Evolutionary conservation across 1,140 invertebrate genomes (phyloP).

Genomic region (Idris sp.): DNA sequence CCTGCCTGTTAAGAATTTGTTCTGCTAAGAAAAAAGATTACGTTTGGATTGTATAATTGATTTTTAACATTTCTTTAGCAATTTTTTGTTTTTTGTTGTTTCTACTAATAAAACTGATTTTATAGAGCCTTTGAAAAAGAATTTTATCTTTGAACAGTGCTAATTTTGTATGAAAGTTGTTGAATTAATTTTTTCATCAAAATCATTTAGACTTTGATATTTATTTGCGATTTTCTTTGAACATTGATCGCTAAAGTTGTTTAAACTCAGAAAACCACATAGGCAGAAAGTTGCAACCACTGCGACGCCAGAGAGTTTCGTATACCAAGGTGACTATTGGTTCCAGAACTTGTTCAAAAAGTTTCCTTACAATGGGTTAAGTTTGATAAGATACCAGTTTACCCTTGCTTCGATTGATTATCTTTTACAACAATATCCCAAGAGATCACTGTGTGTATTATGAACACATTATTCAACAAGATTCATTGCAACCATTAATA

Average conservation of each 20-base stretch:
- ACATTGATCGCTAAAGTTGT: slow-evolving; percentile 75
- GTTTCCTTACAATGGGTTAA: slow-evolving; percentile 73
- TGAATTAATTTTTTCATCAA: slow-evolving; percentile 9
- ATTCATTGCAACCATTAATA: slow-evolving; percentile 45
- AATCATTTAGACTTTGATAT: slow-evolving; percentile 50
- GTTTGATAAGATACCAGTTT: slow-evolving; percentile 77
- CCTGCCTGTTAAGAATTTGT: too few species aligned
- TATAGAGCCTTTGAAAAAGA: too few species aligned
- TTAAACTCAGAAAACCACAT: slow-evolving; percentile 63
- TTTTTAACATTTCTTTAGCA: too few species aligned
- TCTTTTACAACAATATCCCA: slow-evolving; percentile 66
- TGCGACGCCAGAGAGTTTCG: slow-evolving; percentile 52
- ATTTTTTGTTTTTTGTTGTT: too few species aligned
- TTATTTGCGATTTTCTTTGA: slow-evolving; percentile 62
- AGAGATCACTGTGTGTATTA: slow-evolving; percentile 59
- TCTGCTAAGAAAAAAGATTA: too few species aligned
- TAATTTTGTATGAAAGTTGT: too few species aligned
- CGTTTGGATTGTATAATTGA: too few species aligned
- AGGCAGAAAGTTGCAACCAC: slow-evolving; percentile 60
- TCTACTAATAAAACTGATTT: too few species aligned
- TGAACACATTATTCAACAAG: slow-evolving; percentile 38
- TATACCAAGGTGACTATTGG: slow-evolving; percentile 62
- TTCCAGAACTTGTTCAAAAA: slow-evolving; percentile 67
- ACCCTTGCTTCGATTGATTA: slow-evolving; percentile 75
- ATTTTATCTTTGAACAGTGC: too few species aligned